A percentile compares a stretch with the other conserved stretches of the same genome.
phyloP scores from a whole-genome alignment of 2,113 vertebrate species.

The Dolichotis patagonum region DNA sequence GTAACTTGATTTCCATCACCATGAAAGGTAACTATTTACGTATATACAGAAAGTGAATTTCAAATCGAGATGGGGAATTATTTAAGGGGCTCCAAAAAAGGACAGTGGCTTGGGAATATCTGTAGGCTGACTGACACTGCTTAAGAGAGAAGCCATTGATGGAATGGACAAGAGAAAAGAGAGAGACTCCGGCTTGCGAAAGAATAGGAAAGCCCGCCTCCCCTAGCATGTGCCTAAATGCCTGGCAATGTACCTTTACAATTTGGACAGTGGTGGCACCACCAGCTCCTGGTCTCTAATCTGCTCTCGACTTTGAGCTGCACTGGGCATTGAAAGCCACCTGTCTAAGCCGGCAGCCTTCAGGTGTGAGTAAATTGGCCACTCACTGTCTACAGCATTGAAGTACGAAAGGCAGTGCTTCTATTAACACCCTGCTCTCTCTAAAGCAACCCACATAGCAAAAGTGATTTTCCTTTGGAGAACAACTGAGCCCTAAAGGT shows the following conservation, averaged over 20 bases:
- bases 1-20: not conserved
- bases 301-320: constrained; percentile 52
- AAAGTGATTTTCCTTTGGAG: constrained; percentile 62
- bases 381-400: constrained; percentile 52
- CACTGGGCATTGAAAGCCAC: constrained; percentile 56
- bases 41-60: not conserved
- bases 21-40: not conserved
- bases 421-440: constrained; percentile 37
- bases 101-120: not conserved
- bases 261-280: constrained; percentile 13
- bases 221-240: constrained; percentile 42
- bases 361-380: constrained; percentile 60
- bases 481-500: constrained; percentile 47
- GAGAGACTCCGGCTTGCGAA: constrained; percentile 9
- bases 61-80: not conserved
- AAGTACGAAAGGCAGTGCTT: constrained; percentile 65
- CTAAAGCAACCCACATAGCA: constrained; percentile 17
- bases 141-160: constrained; percentile 18
- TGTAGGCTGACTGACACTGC: not conserved
- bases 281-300: constrained; percentile 13
- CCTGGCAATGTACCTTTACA: constrained; percentile 7
- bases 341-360: constrained; percentile 48
- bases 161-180: not conserved
- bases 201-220: constrained; percentile 34
- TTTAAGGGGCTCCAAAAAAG: constrained; percentile 2